A percentile compares a stretch with the other conserved stretches of the same genome.
Evolutionary conservation across 2,888 invertebrate species (phyloP).

Genomic region (Stenurella melanura): DNA sequence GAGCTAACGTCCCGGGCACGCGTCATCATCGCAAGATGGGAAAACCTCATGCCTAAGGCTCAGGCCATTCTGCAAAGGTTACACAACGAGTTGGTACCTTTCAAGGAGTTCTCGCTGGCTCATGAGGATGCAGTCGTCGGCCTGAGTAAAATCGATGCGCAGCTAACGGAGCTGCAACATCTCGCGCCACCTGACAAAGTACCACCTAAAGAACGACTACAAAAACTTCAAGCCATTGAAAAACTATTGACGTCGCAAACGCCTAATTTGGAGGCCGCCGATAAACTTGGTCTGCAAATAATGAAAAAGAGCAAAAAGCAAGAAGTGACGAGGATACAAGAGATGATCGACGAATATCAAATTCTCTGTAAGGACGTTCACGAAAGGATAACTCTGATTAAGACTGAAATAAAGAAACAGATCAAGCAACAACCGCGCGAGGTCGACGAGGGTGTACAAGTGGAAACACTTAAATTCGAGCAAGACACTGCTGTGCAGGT

Average conservation of each 20-base stretch:
- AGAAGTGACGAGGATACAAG: slow-evolving; percentile 76
- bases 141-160: slow-evolving; percentile 82
- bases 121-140: slow-evolving; percentile 84
- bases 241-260: slow-evolving; percentile 76
- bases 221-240: slow-evolving; percentile 76
- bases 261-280: slow-evolving; percentile 76
- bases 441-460: slow-evolving; percentile 79
- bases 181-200: slow-evolving; percentile 74
- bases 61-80: slow-evolving; percentile 77
- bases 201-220: slow-evolving; percentile 71
- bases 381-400: slow-evolving; percentile 74
- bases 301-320: slow-evolving; percentile 77
- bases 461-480: slow-evolving; percentile 85
- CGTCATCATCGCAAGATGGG: slow-evolving; percentile 79
- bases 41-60: slow-evolving; percentile 78
- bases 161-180: slow-evolving; percentile 82
- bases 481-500: slow-evolving; percentile 88
- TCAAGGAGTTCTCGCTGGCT: slow-evolving; percentile 81
- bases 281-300: slow-evolving; percentile 77
- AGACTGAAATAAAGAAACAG: slow-evolving; percentile 70
- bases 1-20: slow-evolving; percentile 79
- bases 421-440: slow-evolving; percentile 69
- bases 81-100: slow-evolving; percentile 77
- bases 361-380: slow-evolving; percentile 79
- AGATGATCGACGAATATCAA: slow-evolving; percentile 81